A percentile compares a stretch with the other conserved stretches of the same genome.
Conservation (phyloP, 2,113 vertebrate species). For the Penelope pileata region DNA sequence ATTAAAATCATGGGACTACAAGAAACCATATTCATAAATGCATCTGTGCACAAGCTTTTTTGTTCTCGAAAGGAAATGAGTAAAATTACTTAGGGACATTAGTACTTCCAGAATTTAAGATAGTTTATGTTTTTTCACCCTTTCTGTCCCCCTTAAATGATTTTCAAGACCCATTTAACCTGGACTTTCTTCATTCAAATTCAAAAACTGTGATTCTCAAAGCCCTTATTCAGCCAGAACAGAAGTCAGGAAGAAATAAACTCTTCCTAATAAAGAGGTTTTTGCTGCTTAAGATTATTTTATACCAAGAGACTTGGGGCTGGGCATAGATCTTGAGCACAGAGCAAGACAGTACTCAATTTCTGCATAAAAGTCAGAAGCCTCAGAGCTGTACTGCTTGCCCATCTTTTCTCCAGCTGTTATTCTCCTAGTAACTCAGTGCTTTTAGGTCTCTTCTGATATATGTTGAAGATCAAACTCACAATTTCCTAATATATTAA, state of each 20-base stretch:
- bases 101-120: not conserved
- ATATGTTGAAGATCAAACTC: not conserved
- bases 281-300: not conserved
- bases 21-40: not conserved
- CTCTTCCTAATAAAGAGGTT: not conserved
- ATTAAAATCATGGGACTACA: not conserved
- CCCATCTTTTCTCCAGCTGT: not conserved
- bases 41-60: not conserved
- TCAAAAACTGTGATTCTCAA: not conserved
- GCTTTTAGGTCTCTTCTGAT: not conserved
- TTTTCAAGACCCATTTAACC: not conserved
- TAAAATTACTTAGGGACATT: not conserved
- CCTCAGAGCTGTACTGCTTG: not conserved
- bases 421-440: not conserved
- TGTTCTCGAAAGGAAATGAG: not conserved
- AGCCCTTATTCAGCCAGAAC: not conserved
- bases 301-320: not conserved
- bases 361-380: not conserved
- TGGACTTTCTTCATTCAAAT: not conserved
- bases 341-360: not conserved
- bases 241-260: not conserved
- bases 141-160: not conserved
- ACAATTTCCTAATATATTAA: not conserved
- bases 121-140: not conserved
- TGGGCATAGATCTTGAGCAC: not conserved